These are phyloP conservation scores for Diprion similis DNA, from an alignment of 1,140 invertebrate species.

Conservation along the genomic window DNA sequence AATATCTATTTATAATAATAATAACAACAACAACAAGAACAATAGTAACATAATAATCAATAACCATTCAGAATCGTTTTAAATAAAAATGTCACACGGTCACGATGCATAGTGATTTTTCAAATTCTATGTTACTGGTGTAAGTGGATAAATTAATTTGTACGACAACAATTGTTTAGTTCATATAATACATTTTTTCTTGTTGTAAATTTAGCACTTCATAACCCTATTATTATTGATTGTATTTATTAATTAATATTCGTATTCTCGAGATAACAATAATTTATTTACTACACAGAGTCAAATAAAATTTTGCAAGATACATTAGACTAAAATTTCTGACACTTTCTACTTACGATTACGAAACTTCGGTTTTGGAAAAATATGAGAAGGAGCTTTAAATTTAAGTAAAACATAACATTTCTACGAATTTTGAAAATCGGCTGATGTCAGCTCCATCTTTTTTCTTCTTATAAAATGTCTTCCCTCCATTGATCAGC, in stretches of 20 bases:
- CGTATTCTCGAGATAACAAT: not conserved
- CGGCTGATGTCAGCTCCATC: not conserved
- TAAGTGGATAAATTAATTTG: not conserved
- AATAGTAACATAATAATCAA: not conserved
- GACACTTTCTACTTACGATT: too few species aligned
- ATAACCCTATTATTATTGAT: not conserved
- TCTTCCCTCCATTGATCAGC: not conserved
- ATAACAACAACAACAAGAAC: not conserved
- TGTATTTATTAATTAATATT: not conserved
- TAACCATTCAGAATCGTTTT: slow-evolving; percentile 6
- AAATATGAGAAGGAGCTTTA: too few species aligned
- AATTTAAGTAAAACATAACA: too few species aligned
- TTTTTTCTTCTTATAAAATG: not conserved
- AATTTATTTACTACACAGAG: too few species aligned
- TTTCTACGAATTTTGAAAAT: not conserved
- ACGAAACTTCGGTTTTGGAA: too few species aligned
- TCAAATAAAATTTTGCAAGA: too few species aligned
- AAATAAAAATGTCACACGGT: not conserved
- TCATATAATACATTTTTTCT: not conserved
- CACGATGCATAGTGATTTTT: not conserved
- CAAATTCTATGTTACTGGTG: not conserved
- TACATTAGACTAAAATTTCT: too few species aligned
- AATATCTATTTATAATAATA: not conserved
- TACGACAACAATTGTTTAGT: not conserved
- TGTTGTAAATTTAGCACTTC: not conserved